Conservation (phyloP, 2,113 vertebrate genomes). For the Paramisgurnus dabryanus region DNA sequence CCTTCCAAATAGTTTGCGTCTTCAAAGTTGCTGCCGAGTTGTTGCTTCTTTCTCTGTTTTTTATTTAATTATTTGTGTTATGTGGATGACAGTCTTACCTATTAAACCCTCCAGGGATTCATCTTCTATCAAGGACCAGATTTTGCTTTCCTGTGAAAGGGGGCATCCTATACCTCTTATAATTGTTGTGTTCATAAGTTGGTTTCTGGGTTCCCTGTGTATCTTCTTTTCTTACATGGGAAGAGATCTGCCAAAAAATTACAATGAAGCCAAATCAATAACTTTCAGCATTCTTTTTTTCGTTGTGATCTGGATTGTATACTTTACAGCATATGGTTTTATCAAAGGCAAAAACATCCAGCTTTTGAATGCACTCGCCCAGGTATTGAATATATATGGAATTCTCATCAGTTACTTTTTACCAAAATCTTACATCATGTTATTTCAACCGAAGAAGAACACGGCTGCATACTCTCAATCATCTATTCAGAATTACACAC, state of each 20-base stretch:
- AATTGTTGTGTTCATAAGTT: conserved; percentile 48
- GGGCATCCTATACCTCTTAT: rapidly evolving
- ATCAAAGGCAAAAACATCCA: conserved; percentile 67
- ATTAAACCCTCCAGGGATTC: conserved; percentile 68
- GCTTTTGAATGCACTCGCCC: conserved; percentile 58
- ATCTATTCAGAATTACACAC: too few relatives aligned
- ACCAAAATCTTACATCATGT: conserved; percentile 80
- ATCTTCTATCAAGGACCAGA: conserved; percentile 50
- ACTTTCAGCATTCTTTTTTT: conserved; percentile 82
- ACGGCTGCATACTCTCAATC: too few relatives aligned
- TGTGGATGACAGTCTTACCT: conserved; percentile 44
- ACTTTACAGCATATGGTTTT: conserved; percentile 62
- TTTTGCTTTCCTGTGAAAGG: conserved; percentile 72
- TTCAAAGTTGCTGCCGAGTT: conserved; percentile 81
- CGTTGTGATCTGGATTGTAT: conserved; percentile 75
- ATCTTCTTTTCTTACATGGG: conserved; percentile 71
- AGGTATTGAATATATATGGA: conserved; percentile 68
- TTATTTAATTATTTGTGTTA: conserved; percentile 66
- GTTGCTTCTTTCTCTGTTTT: conserved; percentile 58
- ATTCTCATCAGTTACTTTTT: conserved; percentile 80
- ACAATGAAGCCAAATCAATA: conserved; percentile 87
- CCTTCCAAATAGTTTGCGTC: conserved; percentile 84
- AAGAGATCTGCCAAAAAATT: conserved; percentile 87
- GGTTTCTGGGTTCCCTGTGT: conserved; percentile 58
- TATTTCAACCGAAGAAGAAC: too few relatives aligned